These are phyloP conservation scores for Apodemus agrarius DNA, from an alignment of 2,797 vertebrate species.

Conservation along the genomic window DNA sequence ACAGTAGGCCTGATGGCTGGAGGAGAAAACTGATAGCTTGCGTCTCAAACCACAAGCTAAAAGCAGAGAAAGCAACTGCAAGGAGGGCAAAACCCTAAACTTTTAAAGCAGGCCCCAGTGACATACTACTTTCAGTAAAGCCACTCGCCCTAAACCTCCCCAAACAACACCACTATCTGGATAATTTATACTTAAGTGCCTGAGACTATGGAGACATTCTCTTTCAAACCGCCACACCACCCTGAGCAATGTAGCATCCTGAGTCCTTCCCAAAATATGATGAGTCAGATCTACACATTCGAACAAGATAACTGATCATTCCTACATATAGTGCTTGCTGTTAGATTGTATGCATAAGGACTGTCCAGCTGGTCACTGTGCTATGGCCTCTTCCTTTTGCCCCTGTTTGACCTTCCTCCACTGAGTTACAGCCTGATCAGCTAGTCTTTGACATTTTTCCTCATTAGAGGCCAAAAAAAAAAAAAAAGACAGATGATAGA, in stretches of 20 bases:
- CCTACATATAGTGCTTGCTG: background rate
- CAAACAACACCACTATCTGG: background rate
- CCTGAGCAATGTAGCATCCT: constrained; percentile 17
- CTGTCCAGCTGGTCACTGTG: background rate
- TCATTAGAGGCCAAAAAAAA: background rate
- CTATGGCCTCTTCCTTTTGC: background rate
- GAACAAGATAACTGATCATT: background rate
- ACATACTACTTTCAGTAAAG: background rate
- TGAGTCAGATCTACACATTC: background rate
- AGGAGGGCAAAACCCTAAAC: background rate
- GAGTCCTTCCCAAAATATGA: background rate
- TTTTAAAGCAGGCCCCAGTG: background rate
- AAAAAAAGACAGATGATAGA: background rate
- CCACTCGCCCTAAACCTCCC: background rate
- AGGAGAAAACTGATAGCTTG: background rate
- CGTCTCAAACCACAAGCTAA: background rate
- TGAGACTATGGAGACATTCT: background rate
- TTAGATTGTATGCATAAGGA: background rate
- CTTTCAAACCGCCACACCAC: background rate
- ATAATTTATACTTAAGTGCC: background rate
- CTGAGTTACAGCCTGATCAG: background rate
- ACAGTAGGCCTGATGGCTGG: background rate
- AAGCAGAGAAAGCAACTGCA: background rate
- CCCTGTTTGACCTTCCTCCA: background rate
- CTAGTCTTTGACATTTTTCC: background rate